Percentiles rank a stretch among this genome's conserved stretches.
Evolutionary conservation across 2,113 vertebrate genomes (phyloP).

Genomic region (Dicaeum eximium): DNA sequence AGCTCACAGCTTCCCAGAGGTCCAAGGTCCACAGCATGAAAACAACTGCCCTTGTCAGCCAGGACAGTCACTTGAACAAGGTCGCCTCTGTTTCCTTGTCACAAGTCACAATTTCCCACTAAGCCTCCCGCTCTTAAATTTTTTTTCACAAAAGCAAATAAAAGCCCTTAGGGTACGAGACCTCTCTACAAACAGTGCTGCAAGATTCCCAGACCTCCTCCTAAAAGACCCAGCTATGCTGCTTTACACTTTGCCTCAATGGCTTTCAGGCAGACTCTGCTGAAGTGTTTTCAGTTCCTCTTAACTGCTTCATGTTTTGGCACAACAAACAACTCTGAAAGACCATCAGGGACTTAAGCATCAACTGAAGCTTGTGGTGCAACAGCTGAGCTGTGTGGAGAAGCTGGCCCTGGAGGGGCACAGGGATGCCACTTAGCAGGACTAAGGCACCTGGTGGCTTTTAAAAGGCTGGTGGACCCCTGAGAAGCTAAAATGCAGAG

Average conservation of each 20-base stretch:
- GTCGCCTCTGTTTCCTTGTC: not conserved
- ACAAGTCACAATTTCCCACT: not conserved
- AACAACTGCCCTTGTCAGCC: not conserved
- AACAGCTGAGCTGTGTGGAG: not conserved
- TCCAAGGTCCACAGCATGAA: not conserved
- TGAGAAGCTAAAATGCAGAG: not conserved
- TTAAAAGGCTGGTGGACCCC: not conserved
- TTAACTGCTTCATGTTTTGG: not conserved
- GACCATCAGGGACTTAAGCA: slow-evolving; percentile 3
- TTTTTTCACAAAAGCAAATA: not conserved
- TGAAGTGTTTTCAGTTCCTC: not conserved
- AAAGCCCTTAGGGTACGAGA: not conserved
- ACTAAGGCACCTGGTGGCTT: not conserved
- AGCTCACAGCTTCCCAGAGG: not conserved
- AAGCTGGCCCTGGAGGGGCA: not conserved
- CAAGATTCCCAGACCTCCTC: not conserved
- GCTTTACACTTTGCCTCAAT: not conserved
- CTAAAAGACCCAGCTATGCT: not conserved
- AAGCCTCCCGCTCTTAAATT: not conserved
- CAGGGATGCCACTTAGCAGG: not conserved
- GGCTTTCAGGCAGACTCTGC: not conserved
- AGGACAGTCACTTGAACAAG: not conserved
- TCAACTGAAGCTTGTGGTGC: not conserved
- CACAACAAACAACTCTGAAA: not conserved
- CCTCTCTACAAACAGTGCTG: not conserved